Percentiles rank a stretch among this genome's conserved stretches.
Conservation (phyloP, 2,797 vertebrate genomes). For the Diplodus puntazzo region DNA sequence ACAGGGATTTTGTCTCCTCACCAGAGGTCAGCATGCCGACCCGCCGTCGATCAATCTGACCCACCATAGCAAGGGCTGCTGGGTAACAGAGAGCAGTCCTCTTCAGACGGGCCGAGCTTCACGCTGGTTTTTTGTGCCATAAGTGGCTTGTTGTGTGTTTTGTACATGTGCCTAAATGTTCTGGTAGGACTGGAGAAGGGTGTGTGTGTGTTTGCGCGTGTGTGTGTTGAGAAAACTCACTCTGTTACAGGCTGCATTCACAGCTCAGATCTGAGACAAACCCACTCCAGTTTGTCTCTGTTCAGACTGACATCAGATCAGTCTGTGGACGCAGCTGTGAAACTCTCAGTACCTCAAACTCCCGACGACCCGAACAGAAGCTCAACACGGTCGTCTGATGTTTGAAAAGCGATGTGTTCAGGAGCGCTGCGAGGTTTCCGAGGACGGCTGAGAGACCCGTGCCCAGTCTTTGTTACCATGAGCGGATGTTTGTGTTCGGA, state of each 20-base stretch:
- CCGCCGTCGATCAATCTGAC: not conserved
- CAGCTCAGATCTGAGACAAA: slow-evolving; percentile 1
- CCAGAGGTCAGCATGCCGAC: not conserved
- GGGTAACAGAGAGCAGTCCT: slow-evolving; percentile 25
- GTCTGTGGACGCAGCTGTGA: slow-evolving; percentile 38
- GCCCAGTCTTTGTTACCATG: not conserved
- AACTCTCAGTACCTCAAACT: slow-evolving; percentile 56
- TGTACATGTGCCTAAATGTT: not conserved
- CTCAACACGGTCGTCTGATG: not conserved
- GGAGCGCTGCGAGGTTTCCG: slow-evolving; percentile 28
- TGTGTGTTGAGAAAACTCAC: slow-evolving; percentile 23
- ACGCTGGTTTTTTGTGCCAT: slow-evolving; percentile 61
- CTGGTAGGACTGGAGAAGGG: not conserved
- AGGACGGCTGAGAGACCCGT: slow-evolving; percentile 1
- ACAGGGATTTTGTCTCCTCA: not conserved
- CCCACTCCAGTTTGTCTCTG: not conserved
- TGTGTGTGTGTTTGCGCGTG: slow-evolving; percentile 15
- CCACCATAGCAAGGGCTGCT: slow-evolving; percentile 44
- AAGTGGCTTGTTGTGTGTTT: slow-evolving; percentile 58
- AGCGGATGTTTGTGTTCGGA: not conserved
- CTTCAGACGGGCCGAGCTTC: slow-evolving; percentile 4
- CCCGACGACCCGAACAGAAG: slow-evolving; percentile 11
- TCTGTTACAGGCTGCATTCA: slow-evolving; percentile 65
- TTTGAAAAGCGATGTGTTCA: slow-evolving; percentile 29
- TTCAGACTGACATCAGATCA: slow-evolving; percentile 3